Evolutionary conservation across 2,888 invertebrate genomes (phyloP).

Genomic region (Ormyrus nitidulus): DNA sequence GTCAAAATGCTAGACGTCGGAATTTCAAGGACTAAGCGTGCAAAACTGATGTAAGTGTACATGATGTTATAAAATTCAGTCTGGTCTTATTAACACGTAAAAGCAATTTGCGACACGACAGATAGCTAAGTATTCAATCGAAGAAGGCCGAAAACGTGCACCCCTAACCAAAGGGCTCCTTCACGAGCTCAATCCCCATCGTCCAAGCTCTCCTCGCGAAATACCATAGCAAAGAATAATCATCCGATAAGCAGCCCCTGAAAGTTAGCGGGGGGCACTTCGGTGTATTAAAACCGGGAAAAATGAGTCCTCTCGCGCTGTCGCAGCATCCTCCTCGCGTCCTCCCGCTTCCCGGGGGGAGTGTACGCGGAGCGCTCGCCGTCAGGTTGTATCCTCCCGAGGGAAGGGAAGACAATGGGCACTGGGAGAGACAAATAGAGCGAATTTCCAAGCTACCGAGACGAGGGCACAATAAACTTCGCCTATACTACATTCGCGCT

Average conservation of each 20-base stretch:
- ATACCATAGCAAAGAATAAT: neutral
- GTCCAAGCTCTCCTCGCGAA: neutral
- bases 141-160: too few relatives aligned
- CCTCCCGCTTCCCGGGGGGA: conserved; percentile 9
- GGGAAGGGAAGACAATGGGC: neutral
- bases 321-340: neutral
- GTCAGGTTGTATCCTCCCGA: neutral
- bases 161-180: neutral
- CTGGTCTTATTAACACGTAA: neutral
- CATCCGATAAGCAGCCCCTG: conserved; percentile 8
- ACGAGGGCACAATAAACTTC: conserved; percentile 19
- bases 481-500: neutral
- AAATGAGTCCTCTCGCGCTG: conserved; percentile 5
- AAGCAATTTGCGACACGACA: neutral
- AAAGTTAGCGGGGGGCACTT: conserved; percentile 10
- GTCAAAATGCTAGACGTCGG: neutral
- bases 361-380: neutral
- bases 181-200: neutral
- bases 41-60: neutral
- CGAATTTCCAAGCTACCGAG: conserved; percentile 9
- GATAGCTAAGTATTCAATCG: too few relatives aligned
- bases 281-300: conserved; percentile 33
- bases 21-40: neutral
- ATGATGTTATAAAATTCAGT: neutral
- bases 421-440: conserved; percentile 20